Evolutionary conservation across 1,140 invertebrate genomes (phyloP).

Genomic region (Tetragonula clypearis): DNA sequence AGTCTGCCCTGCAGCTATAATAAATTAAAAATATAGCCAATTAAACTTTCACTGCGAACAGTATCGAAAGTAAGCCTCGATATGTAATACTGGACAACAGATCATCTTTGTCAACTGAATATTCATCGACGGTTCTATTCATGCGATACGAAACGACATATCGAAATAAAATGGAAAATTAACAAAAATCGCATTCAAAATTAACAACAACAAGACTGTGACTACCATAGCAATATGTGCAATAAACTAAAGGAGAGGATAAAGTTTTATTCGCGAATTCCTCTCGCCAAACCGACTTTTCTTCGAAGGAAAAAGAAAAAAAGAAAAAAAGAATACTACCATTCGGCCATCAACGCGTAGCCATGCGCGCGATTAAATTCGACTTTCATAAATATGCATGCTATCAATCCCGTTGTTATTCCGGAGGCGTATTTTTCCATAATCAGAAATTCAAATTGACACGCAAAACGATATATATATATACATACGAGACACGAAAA

Average conservation of each 20-base stretch:
- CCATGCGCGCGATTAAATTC: slow-evolving; percentile 42
- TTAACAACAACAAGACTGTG: too few species aligned
- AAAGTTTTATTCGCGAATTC: not conserved
- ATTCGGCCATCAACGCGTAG: slow-evolving; percentile 7
- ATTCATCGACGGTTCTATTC: not conserved
- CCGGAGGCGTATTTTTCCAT: slow-evolving; percentile 25
- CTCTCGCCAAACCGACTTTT: not conserved
- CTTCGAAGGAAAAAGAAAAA: not conserved
- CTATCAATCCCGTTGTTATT: slow-evolving; percentile 21
- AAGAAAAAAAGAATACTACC: too few species aligned
- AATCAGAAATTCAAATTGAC: slow-evolving; percentile 45
- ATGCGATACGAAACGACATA: too few species aligned
- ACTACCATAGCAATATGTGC: too few species aligned
- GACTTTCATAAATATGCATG: slow-evolving; percentile 40
- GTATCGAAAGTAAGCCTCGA: not conserved
- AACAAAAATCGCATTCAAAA: too few species aligned
- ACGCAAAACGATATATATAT: not conserved
- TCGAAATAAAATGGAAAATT: too few species aligned
- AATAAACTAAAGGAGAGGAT: too few species aligned
- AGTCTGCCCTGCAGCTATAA: not conserved
- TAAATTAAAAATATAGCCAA: not conserved
- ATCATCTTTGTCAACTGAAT: slow-evolving; percentile 5
- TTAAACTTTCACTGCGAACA: not conserved
- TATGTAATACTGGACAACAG: not conserved
- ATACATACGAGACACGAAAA: not conserved